A percentile compares a stretch with the other conserved stretches of the same genome.
These are phyloP conservation scores for Drosophila neutralis DNA, from an alignment of 2,888 invertebrate genomes.

Conservation along the genomic window DNA sequence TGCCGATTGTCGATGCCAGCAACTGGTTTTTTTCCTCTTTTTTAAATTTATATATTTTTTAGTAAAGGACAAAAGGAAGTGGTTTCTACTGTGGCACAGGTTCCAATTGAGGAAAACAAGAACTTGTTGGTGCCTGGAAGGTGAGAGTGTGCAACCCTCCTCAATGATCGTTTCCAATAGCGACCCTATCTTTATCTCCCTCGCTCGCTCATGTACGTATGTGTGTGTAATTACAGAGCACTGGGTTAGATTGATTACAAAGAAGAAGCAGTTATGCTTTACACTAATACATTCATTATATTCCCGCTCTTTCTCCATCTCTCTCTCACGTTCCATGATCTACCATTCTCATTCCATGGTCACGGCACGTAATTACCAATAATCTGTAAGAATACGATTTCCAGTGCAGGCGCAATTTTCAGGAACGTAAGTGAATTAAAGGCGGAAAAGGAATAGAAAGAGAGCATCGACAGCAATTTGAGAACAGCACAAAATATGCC, in stretches of 20 bases:
- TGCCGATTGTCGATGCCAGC: slow-evolving; percentile 55
- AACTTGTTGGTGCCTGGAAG: slow-evolving; percentile 41
- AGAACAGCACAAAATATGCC: slow-evolving; percentile 62
- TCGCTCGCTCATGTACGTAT: neutral
- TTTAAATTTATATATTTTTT: slow-evolving; percentile 20
- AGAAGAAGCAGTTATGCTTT: slow-evolving; percentile 16
- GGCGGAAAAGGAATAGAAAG: slow-evolving; percentile 21
- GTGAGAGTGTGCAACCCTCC: slow-evolving; percentile 29
- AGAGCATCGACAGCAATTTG: slow-evolving; percentile 15
- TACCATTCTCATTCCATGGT: slow-evolving; percentile 46
- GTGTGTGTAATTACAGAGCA: slow-evolving; percentile 35
- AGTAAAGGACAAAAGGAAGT: slow-evolving; percentile 61
- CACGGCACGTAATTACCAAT: slow-evolving; percentile 73
- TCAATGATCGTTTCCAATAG: slow-evolving; percentile 36
- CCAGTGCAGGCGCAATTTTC: slow-evolving; percentile 40
- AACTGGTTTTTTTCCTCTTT: slow-evolving; percentile 48
- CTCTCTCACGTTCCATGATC: slow-evolving; percentile 32
- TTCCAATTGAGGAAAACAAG: slow-evolving; percentile 41
- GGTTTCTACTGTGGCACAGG: slow-evolving; percentile 57
- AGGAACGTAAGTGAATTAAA: slow-evolving; percentile 25
- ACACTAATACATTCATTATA: slow-evolving; percentile 11
- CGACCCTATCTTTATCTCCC: neutral
- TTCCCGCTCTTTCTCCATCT: slow-evolving; percentile 7
- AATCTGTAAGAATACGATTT: slow-evolving; percentile 64
- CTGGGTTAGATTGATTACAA: slow-evolving; percentile 56